A percentile compares a stretch with the other conserved stretches of the same genome.
These are phyloP conservation scores for Perizoma flavofasciatum DNA, from an alignment of 2,888 invertebrate species.

Conservation along the genomic window DNA sequence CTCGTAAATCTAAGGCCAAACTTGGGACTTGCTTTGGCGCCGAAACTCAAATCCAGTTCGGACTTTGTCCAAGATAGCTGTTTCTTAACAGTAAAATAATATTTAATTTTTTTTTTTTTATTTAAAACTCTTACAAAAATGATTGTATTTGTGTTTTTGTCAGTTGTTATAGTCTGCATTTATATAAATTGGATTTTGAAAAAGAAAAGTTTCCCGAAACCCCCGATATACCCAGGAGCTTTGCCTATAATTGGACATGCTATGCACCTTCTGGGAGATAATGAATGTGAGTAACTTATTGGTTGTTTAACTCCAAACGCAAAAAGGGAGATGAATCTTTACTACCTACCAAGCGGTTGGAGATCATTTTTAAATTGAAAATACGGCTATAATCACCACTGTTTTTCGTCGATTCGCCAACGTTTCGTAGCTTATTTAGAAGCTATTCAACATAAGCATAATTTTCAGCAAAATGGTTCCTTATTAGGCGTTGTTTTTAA, in stretches of 20 bases:
- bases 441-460: too few species aligned
- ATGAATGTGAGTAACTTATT: constrained; percentile 25
- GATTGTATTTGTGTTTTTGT: constrained; percentile 9
- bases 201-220: constrained; percentile 15
- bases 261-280: constrained; percentile 23
- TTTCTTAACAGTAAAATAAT: neutral
- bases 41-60: neutral
- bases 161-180: constrained; percentile 8
- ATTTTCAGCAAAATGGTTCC: too few species aligned
- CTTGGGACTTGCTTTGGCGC: too few species aligned
- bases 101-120: neutral
- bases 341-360: too few species aligned
- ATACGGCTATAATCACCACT: too few species aligned
- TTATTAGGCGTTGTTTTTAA: too few species aligned
- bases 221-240: constrained; percentile 22
- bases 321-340: too few species aligned
- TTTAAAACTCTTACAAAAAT: constrained; percentile 1
- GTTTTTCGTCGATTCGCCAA: too few species aligned
- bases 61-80: neutral
- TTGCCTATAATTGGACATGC: constrained; percentile 28
- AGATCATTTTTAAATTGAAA: too few species aligned
- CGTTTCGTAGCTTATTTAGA: too few species aligned
- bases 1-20: too few species aligned
- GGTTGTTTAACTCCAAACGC: too few species aligned
- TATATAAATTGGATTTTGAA: constrained; percentile 15